Evolutionary conservation across 2,888 invertebrate species (phyloP).

Genomic region (Cremastobaeus sp.): DNA sequence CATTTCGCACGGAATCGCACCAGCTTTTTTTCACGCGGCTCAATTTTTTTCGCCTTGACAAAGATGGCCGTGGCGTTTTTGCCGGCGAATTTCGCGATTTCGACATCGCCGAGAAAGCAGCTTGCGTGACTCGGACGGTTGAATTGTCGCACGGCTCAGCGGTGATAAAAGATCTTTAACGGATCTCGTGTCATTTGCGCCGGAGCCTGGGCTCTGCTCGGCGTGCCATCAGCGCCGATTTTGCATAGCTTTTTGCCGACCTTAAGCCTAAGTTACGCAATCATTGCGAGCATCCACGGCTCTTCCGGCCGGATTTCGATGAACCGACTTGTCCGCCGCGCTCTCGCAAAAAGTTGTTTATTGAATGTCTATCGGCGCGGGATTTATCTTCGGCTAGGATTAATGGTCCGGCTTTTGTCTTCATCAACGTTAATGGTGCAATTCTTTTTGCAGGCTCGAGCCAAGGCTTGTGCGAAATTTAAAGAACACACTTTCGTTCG

Average conservation of each 20-base stretch:
- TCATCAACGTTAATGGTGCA: conserved; percentile 17
- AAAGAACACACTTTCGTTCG: neutral
- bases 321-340: conserved; percentile 6
- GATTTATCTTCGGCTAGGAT: conserved; percentile 38
- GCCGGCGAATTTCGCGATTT: conserved; percentile 37
- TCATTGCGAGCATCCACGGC: conserved; percentile 19
- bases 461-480: conserved; percentile 25
- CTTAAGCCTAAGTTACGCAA: conserved; percentile 40
- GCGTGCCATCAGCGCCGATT: conserved; percentile 30
- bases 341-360: conserved; percentile 43
- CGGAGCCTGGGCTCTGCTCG: conserved; percentile 43
- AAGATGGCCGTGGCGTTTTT: conserved; percentile 36
- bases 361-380: conserved; percentile 39
- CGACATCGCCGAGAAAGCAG: conserved; percentile 41
- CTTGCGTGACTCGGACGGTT: conserved; percentile 35
- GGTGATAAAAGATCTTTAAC: conserved; percentile 58
- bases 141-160: conserved; percentile 57
- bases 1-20: conserved; percentile 26
- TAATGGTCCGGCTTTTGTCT: conserved; percentile 21
- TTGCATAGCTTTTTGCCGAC: conserved; percentile 47
- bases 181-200: conserved; percentile 57
- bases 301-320: conserved; percentile 20
- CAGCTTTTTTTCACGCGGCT: conserved; percentile 15
- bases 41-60: conserved; percentile 29
- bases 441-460: conserved; percentile 34